These are phyloP conservation scores for Hydrozoanthus tunicans DNA, from an alignment of 64 coral and sea anemone genomes.

Conservation along the genomic window DNA sequence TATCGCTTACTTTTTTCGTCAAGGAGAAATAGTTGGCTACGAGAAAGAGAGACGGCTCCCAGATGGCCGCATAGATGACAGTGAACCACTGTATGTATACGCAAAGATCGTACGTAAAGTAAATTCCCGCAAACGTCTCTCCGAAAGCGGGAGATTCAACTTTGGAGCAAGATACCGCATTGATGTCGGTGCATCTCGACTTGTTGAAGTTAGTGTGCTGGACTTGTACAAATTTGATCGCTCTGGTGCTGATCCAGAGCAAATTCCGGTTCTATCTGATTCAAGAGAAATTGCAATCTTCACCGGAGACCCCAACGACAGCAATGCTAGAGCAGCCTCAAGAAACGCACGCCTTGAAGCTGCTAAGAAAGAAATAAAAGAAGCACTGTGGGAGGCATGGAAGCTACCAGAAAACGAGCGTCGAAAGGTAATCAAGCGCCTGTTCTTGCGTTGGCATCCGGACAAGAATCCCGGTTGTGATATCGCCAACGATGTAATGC, in stretches of 20 bases:
- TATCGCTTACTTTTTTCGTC: slow-evolving; percentile 88
- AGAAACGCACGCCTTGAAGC: slow-evolving; percentile 76
- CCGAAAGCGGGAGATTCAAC: slow-evolving; percentile 67
- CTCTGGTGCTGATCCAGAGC: slow-evolving; percentile 50
- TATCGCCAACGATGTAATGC: slow-evolving; percentile 87
- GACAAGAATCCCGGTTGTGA: slow-evolving; percentile 90
- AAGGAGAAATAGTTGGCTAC: slow-evolving; percentile 94
- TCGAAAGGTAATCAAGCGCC: slow-evolving; percentile 83
- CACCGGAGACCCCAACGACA: slow-evolving; percentile 70
- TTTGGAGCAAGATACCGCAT: slow-evolving; percentile 89
- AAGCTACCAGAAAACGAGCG: slow-evolving; percentile 85
- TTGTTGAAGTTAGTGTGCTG: slow-evolving; percentile 88
- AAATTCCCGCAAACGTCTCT: slow-evolving; percentile 45
- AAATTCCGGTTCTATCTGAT: slow-evolving; percentile 53
- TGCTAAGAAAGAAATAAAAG: slow-evolving; percentile 90
- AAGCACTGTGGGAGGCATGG: slow-evolving; percentile 96
- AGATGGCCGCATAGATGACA: slow-evolving; percentile 77
- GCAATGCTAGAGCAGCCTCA: slow-evolving; percentile 50
- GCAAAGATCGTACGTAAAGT: slow-evolving; percentile 91
- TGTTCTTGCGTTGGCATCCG: slow-evolving; percentile 96
- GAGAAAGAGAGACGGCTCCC: slow-evolving; percentile 70
- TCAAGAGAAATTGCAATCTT: slow-evolving; percentile 73
- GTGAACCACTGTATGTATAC: slow-evolving; percentile 86
- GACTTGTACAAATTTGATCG: slow-evolving; percentile 99
- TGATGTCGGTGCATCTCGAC: slow-evolving; percentile 85